Base-by-base conservation (phyloP, 37 sponge, comb jelly and placozoan genomes). In the Oopsacas minuta region DNA sequence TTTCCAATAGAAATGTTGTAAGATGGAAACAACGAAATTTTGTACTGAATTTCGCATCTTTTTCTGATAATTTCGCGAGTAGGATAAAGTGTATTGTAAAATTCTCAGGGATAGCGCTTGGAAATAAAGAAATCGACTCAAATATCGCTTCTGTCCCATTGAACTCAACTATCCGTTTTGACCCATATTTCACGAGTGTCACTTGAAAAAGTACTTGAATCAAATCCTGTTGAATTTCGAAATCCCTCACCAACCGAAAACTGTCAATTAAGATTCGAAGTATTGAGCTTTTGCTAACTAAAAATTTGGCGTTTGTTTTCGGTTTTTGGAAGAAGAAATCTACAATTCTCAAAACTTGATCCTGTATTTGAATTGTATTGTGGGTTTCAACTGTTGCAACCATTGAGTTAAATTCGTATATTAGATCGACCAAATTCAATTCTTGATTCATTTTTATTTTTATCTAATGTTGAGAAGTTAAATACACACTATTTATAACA, bases 21-120 rank as follows among this genome's bases (percentile, higher is more conserved):
- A 61, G 30, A 12, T 61, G 75, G 22, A 61, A 61, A 61, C 22
- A 61, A 12, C 75, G 75, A n/a, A 61, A 61, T 12, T 61, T 61
- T 25, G 75, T 61, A n/a, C 75, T 61, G 75, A 61, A 61, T 61
- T 61, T 61, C 75, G 75, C 17, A 61, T 61, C 75, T 61, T 61
- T 61, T 61, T 61, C 75, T 25, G 75, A 61, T 61, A 61, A 12
- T 61, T 61, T 61, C 75, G 75, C 75, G 75, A 61, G 75, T 61
- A 61, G 30, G 75, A 61, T 61, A n/a, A 61, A 61, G 22, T 61
- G 75, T 3, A 61, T 25, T 10, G 30, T 12, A 34, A 61, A 61
- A 61, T 61, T 61, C 28, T 61, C 75, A 12, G 75, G 75, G 75
- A 61, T 61, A 3, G 75, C 75, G 28, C 30, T n/a, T 25, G 75